A percentile compares a stretch with the other conserved stretches of the same genome.
Evolutionary conservation across 1,140 invertebrate genomes (phyloP).

Genomic region (Rhopalosiphum padi): DNA sequence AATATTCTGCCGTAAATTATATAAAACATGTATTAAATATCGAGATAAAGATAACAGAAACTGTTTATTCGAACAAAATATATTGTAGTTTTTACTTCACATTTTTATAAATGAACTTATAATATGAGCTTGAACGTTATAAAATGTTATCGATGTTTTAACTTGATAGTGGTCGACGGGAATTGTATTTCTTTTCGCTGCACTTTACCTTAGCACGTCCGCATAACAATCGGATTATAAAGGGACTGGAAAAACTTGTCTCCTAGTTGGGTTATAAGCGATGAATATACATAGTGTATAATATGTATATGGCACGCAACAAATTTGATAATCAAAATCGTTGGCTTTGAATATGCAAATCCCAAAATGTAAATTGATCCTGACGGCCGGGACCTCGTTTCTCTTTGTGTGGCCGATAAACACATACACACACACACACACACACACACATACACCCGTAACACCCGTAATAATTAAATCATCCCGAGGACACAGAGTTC

Average conservation of each 20-base stretch:
- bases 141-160: neutral
- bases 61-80: neutral
- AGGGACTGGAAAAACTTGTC: constrained; percentile 35
- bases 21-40: neutral
- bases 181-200: constrained; percentile 22
- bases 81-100: neutral
- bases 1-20: neutral
- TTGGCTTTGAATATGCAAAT: constrained; percentile 53
- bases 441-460: neutral
- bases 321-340: constrained; percentile 45
- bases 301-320: neutral
- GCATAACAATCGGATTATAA: constrained; percentile 19
- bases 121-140: neutral
- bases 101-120: neutral
- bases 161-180: neutral
- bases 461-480: constrained; percentile 49
- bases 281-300: constrained; percentile 33
- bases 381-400: neutral
- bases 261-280: neutral
- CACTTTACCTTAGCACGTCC: neutral
- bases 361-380: constrained; percentile 55
- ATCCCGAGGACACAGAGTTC: constrained; percentile 37
- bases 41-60: neutral
- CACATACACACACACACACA: neutral
- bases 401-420: constrained; percentile 50